Base-by-base conservation (phyloP, 2,888 invertebrate genomes). In the Philopedon plagiatum region DNA sequence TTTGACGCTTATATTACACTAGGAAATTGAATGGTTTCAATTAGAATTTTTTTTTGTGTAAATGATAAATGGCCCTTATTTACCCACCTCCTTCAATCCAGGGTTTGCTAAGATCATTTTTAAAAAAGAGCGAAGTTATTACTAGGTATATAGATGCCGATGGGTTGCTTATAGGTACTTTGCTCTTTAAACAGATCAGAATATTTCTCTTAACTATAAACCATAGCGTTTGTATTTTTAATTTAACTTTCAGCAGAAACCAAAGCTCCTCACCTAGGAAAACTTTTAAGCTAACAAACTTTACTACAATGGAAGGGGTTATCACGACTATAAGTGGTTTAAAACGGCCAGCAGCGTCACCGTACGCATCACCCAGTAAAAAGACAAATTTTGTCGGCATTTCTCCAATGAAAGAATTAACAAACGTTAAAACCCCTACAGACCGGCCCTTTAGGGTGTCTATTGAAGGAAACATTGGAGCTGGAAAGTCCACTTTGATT, bases 401-500 rank as follows among this genome's bases (percentile, higher is more conserved):
- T 58, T 82, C 85, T 7, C 85, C 85, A 0, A 56, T 81, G 39
- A 77, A 81, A 63, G 80, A 82, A 68, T 74, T 84, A 18, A 82
- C 81, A 26, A 83, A 83, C 71, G 80, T 84, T 19, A 79, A 78
- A 66, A 81, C 82, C 9, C 83, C 83, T 0, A 78, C 80, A 7
- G 80, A 84, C 66, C 77, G 84, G 29, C 85, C 86, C 4, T 86
- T 86, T 74, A 79, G 84, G 32, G 85, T 87, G 9, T 85, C 86
- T 0, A 81, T 87, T 15, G 87, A 87, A 77, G 87, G 87, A 8
- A 87, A 87, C 72, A 86, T 86, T 67, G 86, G 86, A 5, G 85
- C 86, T 41, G 87, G 87, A 64, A 87, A 87, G 77, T 85, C 86
- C 0, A 85, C 86, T 5, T 79, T 86, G 11, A 81, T 86, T 15